These are phyloP conservation scores for Acropternis orthonyx DNA, from an alignment of 2,797 vertebrate genomes.

Conservation along the genomic window DNA sequence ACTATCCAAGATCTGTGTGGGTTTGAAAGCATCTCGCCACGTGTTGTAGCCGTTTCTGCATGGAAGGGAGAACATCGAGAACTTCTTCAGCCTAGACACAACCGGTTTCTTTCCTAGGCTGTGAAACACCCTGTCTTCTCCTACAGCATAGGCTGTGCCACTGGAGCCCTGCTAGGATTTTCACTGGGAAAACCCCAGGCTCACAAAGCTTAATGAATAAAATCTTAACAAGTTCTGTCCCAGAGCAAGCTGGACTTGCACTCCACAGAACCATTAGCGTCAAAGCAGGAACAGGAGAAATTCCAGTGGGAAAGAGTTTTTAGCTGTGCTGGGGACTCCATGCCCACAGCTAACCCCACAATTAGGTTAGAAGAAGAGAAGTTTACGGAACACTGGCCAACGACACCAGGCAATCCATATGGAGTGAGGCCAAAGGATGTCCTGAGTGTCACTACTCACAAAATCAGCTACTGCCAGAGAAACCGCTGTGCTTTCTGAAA, in stretches of 20 bases:
- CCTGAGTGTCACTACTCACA: neutral
- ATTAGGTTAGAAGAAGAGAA: neutral
- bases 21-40: conserved; percentile 89
- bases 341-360: neutral
- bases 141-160: neutral
- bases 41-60: conserved; percentile 86
- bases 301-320: neutral
- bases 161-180: neutral
- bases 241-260: neutral
- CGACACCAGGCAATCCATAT: neutral
- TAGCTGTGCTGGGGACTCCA: neutral
- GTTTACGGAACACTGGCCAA: neutral
- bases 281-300: neutral
- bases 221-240: neutral
- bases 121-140: neutral
- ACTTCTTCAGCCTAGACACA: neutral
- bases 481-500: neutral
- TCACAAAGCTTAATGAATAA: neutral
- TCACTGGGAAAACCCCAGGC: neutral
- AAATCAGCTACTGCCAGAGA: neutral
- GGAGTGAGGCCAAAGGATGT: neutral
- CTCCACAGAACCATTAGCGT: neutral
- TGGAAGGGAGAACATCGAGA: neutral
- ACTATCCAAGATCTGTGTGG: conserved; percentile 84
- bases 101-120: neutral